A percentile compares a stretch with the other conserved stretches of the same genome.
These are phyloP conservation scores for Cheiracanthium punctorium DNA, from an alignment of 2,888 invertebrate species.

Conservation along the genomic window DNA sequence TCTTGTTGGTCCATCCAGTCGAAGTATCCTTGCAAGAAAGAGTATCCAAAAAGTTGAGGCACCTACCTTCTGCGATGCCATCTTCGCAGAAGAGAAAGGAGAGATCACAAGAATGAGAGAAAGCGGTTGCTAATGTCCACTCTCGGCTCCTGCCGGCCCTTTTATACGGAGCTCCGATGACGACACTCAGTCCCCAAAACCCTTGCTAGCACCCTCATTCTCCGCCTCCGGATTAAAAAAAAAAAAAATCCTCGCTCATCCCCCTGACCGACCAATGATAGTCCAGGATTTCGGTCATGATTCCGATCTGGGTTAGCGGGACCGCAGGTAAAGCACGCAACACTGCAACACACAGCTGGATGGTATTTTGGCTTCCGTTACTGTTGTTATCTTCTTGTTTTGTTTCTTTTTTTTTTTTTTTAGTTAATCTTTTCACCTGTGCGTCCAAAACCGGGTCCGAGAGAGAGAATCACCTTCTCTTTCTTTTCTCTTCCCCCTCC, in stretches of 20 bases:
- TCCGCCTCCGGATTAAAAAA: slow-evolving; percentile 60
- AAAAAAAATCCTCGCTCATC: slow-evolving; percentile 45
- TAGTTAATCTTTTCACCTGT: slow-evolving; percentile 50
- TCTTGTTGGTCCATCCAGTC: not conserved
- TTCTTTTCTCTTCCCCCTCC: slow-evolving; percentile 8
- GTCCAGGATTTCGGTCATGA: slow-evolving; percentile 19
- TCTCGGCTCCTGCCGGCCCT: not conserved
- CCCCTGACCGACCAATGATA: slow-evolving; percentile 48
- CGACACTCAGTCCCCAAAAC: not conserved
- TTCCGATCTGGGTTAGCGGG: slow-evolving; percentile 62
- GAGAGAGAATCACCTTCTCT: not conserved
- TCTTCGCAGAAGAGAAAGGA: slow-evolving; percentile 50
- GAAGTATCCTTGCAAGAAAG: slow-evolving; percentile 4
- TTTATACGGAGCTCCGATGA: slow-evolving; percentile 34
- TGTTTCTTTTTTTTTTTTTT: slow-evolving; percentile 5
- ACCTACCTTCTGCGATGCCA: slow-evolving; percentile 68
- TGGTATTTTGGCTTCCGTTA: slow-evolving; percentile 66
- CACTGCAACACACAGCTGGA: slow-evolving; percentile 33
- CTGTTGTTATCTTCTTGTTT: slow-evolving; percentile 29
- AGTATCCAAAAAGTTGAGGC: not conserved
- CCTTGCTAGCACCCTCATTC: slow-evolving; percentile 53
- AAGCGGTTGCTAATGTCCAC: slow-evolving; percentile 51
- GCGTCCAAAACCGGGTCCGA: slow-evolving; percentile 40
- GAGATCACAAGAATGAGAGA: slow-evolving; percentile 27
- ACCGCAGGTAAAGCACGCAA: slow-evolving; percentile 50